Evolutionary conservation across 2,797 vertebrate genomes (phyloP).

Genomic region (Rhabdomys pumilio): DNA sequence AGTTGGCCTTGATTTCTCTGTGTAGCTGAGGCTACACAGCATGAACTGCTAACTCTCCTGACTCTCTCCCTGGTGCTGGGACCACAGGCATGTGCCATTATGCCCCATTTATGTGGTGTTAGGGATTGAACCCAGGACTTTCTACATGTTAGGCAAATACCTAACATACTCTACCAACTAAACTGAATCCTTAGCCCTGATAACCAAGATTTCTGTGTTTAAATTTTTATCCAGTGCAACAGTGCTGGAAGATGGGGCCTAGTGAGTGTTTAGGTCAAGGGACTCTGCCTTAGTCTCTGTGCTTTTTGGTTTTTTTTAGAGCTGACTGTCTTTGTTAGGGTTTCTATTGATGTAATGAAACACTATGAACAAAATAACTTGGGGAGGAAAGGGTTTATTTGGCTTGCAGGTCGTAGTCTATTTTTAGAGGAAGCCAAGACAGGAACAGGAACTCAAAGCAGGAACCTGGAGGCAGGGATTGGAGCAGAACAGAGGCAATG

Average conservation of each 20-base stretch:
- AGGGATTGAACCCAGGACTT: background rate
- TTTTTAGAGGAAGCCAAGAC: background rate
- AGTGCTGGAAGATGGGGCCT: background rate
- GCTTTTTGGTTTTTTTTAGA: background rate
- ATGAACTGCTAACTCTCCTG: background rate
- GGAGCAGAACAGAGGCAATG: background rate
- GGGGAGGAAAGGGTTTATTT: background rate
- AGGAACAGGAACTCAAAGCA: background rate
- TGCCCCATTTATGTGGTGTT: background rate
- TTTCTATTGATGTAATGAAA: too few relatives aligned
- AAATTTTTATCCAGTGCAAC: background rate
- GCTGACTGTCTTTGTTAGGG: background rate
- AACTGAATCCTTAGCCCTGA: background rate
- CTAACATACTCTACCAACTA: background rate
- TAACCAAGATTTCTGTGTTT: background rate
- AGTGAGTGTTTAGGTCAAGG: background rate
- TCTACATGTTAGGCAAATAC: too few relatives aligned
- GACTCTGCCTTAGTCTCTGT: background rate
- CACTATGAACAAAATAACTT: too few relatives aligned
- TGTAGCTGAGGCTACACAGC: background rate
- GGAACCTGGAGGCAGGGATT: background rate
- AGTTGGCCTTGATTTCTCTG: background rate
- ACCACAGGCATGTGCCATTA: background rate
- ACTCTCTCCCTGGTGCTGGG: background rate
- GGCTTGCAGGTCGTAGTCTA: background rate